These are phyloP conservation scores for Eumaeus atala DNA, from an alignment of 1,140 invertebrate genomes.

Conservation along the genomic window DNA sequence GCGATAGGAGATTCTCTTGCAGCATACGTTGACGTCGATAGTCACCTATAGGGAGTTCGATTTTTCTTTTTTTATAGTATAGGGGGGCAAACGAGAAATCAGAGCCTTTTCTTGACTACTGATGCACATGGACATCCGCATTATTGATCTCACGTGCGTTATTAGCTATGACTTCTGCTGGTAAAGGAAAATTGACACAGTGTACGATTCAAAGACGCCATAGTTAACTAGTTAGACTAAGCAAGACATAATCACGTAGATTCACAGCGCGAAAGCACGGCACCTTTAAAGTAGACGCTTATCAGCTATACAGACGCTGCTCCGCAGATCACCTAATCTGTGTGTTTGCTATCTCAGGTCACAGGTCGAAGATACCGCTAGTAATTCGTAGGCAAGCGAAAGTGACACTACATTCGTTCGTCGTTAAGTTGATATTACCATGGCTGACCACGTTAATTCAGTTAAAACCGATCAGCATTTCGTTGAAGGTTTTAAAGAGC, in stretches of 20 bases:
- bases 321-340: constrained; percentile 39
- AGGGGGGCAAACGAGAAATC: no score
- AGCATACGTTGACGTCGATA: no score
- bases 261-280: neutral
- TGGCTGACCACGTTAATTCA: constrained; percentile 21
- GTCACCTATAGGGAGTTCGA: no score
- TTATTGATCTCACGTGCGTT: no score
- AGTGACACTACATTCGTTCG: constrained; percentile 20
- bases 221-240: no score
- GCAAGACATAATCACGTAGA: neutral
- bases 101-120: no score
- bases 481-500: constrained; percentile 42
- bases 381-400: constrained; percentile 24
- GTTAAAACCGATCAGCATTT: constrained; percentile 32
- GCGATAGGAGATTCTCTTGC: no score
- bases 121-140: no score
- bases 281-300: constrained; percentile 21
- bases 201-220: no score
- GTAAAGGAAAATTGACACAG: no score
- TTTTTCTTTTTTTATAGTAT: no score
- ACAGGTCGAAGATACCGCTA: constrained; percentile 54
- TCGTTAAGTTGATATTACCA: constrained; percentile 33
- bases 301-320: constrained; percentile 45
- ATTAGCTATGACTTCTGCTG: no score
- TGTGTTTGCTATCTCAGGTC: constrained; percentile 44